Conservation (phyloP, 2,113 vertebrate species). For the Triplophysa rosa region DNA sequence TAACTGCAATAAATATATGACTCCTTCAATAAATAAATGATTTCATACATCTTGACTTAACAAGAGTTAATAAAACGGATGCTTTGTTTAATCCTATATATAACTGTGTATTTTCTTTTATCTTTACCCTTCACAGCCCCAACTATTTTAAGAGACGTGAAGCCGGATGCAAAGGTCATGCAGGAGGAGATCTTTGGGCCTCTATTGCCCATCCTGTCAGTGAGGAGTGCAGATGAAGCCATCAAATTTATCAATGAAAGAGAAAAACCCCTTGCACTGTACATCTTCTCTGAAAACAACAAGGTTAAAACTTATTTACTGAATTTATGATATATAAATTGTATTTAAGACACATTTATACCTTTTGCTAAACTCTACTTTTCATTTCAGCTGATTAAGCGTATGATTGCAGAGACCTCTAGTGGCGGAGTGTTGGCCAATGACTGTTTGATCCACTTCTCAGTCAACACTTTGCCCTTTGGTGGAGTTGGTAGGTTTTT, state of each 20-base stretch:
- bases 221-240: conserved; percentile 79
- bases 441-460: conserved; percentile 82
- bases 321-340: neutral
- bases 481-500: conserved; percentile 85
- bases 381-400: conserved; percentile 74
- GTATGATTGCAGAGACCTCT: conserved; percentile 81
- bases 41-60: neutral
- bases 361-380: neutral
- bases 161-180: conserved; percentile 85
- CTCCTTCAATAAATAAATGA: neutral
- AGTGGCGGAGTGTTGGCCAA: conserved; percentile 85
- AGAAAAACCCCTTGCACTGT: conserved; percentile 91
- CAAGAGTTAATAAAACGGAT: neutral
- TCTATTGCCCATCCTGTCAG: conserved; percentile 82
- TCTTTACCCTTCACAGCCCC: conserved; percentile 75
- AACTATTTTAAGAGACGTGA: conserved; percentile 83
- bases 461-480: conserved; percentile 80
- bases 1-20: no score
- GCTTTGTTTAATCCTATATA: no score
- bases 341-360: neutral
- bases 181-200: conserved; percentile 97
- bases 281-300: conserved; percentile 81
- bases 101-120: neutral
- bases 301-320: conserved; percentile 71
- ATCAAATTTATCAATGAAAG: conserved; percentile 85